A percentile compares a stretch with the other conserved stretches of the same genome.
Conservation (phyloP, 2,888 invertebrate species). For the Tetrapedia diversipes region DNA sequence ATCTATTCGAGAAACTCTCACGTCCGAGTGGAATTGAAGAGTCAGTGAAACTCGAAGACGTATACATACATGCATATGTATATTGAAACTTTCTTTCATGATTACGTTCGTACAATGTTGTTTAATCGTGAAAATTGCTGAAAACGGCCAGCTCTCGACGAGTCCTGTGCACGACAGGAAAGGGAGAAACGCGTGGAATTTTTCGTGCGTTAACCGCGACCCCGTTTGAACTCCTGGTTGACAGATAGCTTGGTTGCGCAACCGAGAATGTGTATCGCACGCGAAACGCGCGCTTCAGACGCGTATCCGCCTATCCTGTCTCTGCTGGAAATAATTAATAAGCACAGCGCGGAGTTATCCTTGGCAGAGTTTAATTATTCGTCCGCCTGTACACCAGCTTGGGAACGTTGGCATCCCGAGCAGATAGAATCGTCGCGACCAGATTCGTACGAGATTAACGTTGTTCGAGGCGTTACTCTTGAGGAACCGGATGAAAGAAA, state of each 20-base stretch:
- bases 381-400: conserved; percentile 24
- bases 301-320: conserved; percentile 23
- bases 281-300: conserved; percentile 42
- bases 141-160: neutral
- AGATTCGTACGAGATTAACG: neutral
- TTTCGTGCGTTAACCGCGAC: conserved; percentile 41
- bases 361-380: conserved; percentile 67
- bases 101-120: too few species aligned
- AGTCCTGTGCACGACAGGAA: neutral
- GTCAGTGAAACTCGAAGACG: neutral
- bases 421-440: conserved; percentile 8
- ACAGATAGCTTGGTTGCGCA: conserved; percentile 48
- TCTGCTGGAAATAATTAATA: conserved; percentile 71
- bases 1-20: neutral
- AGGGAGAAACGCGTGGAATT: neutral
- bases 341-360: conserved; percentile 60
- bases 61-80: too few species aligned
- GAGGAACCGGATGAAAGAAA: neutral
- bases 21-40: neutral
- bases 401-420: conserved; percentile 14
- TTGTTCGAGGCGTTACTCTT: neutral
- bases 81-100: conserved; percentile 1
- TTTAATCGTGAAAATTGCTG: neutral
- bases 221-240: conserved; percentile 59
- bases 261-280: conserved; percentile 56